Conservation (phyloP, 2,888 invertebrate species). For the Caenorhabditis sinica region DNA sequence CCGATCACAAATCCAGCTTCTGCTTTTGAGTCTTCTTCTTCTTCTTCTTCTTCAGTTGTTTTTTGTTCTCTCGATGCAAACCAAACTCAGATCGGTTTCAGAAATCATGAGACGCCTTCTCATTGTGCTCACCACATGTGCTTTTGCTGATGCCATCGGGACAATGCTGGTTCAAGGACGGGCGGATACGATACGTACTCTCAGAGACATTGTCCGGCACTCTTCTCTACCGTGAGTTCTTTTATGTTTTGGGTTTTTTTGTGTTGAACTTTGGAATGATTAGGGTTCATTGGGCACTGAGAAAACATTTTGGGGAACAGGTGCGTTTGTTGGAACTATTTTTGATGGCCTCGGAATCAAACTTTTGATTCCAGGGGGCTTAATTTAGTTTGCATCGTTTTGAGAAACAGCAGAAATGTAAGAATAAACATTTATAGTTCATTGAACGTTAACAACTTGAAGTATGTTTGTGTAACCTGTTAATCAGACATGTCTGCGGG, state of each 20-base stretch:
- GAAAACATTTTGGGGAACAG: too few species aligned
- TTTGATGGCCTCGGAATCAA: too few species aligned
- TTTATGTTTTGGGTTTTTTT: background rate
- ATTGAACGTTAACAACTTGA: too few species aligned
- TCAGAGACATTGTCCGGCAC: constrained; percentile 65
- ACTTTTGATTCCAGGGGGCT: too few species aligned
- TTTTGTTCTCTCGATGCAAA: constrained; percentile 10
- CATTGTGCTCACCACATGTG: constrained; percentile 65
- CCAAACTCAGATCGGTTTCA: constrained; percentile 4
- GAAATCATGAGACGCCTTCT: constrained; percentile 60
- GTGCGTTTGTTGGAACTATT: too few species aligned
- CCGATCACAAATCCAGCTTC: constrained; percentile 32
- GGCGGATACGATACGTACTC: constrained; percentile 68
- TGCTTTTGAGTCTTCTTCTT: constrained; percentile 41
- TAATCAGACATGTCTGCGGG: too few species aligned
- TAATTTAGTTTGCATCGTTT: too few species aligned
- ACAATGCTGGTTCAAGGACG: constrained; percentile 72
- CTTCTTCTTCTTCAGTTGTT: constrained; percentile 30
- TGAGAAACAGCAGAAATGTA: too few species aligned
- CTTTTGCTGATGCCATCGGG: constrained; percentile 64
- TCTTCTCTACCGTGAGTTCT: constrained; percentile 63
- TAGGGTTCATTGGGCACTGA: too few species aligned
- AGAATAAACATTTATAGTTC: too few species aligned
- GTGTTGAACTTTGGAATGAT: too few species aligned
- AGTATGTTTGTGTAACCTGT: too few species aligned